phyloP scores from a whole-genome alignment of 2,113 vertebrate species.

The Oophaga pumilio region DNA sequence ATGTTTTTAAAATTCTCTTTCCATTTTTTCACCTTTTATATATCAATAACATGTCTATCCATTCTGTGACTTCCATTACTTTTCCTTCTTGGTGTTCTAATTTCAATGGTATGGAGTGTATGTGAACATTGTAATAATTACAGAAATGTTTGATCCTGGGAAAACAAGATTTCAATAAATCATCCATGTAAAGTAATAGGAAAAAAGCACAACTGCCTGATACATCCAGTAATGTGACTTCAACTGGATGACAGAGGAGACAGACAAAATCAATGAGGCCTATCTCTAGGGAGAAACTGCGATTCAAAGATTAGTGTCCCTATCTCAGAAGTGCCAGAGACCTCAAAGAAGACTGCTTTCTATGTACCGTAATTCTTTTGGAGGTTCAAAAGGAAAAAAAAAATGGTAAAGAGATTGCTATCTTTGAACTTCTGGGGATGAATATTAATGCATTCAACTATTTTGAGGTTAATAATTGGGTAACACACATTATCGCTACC shows the following conservation, averaged over 20 bases:
- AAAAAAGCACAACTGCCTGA: neutral
- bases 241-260: constrained; percentile 30
- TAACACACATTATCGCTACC: too few species aligned
- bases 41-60: too few species aligned
- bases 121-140: neutral
- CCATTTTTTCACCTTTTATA: too few species aligned
- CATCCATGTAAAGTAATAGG: neutral
- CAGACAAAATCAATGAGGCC: constrained; percentile 49
- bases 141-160: neutral
- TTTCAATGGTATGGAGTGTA: too few species aligned
- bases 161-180: constrained; percentile 24
- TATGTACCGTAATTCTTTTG: neutral
- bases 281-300: constrained; percentile 30
- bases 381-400: neutral
- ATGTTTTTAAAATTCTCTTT: too few species aligned
- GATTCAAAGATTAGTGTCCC: constrained; percentile 1
- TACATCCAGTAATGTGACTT: constrained; percentile 21
- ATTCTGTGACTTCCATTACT: too few species aligned
- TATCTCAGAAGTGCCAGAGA: constrained; percentile 12
- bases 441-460: too few species aligned
- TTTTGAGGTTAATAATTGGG: too few species aligned
- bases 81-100: too few species aligned
- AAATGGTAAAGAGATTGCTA: neutral
- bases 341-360: neutral
- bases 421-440: too few species aligned